phyloP scores from a whole-genome alignment of 2,888 invertebrate genomes.

The Clunio marinus region DNA sequence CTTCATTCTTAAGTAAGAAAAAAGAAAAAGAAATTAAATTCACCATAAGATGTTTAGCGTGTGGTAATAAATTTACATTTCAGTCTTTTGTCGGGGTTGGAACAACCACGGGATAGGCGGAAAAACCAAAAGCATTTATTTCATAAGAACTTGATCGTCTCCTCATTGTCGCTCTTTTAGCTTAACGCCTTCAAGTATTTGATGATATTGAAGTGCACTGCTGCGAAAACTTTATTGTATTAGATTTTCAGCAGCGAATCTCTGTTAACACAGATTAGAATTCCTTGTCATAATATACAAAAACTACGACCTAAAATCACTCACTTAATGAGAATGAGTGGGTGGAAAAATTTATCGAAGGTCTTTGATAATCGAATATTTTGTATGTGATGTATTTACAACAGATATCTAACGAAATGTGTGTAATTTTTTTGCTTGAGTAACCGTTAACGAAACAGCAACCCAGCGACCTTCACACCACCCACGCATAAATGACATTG shows the following conservation, averaged over 20 bases:
- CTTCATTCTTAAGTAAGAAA: not conserved
- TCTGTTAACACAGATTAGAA: too few species aligned
- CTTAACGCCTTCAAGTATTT: conserved; percentile 58
- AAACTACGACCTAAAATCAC: too few species aligned
- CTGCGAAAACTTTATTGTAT: conserved; percentile 65
- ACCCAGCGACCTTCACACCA: conserved; percentile 58
- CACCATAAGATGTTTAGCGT: not conserved
- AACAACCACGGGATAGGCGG: not conserved
- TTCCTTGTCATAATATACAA: too few species aligned
- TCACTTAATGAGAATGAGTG: too few species aligned
- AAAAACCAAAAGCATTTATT: not conserved
- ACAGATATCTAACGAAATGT: too few species aligned
- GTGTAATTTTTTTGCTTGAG: too few species aligned
- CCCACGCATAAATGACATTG: conserved; percentile 67
- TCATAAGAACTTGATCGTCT: conserved; percentile 28
- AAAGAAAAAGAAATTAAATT: conserved; percentile 22
- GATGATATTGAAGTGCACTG: conserved; percentile 63
- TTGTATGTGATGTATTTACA: too few species aligned
- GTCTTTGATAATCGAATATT: too few species aligned
- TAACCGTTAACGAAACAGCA: too few species aligned
- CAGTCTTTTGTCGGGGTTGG: not conserved
- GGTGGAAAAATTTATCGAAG: too few species aligned
- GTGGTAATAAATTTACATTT: conserved; percentile 11
- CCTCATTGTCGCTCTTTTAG: conserved; percentile 39
- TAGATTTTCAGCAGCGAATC: too few species aligned